A percentile compares a stretch with the other conserved stretches of the same genome.
Evolutionary conservation across 2,888 invertebrate species (phyloP).

Genomic region (Heliothis peltigera): DNA sequence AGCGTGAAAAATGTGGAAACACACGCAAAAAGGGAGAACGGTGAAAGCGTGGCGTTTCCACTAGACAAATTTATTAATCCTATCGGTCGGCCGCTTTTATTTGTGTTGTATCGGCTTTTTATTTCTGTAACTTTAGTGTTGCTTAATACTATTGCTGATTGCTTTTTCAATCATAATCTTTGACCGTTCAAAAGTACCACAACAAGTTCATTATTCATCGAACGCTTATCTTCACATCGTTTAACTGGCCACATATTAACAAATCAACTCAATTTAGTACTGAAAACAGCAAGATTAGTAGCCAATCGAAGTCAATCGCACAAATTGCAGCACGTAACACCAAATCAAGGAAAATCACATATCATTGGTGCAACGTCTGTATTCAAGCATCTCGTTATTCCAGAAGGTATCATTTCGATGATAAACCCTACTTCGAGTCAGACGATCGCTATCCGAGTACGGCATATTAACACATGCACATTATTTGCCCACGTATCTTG

Average conservation of each 20-base stretch:
- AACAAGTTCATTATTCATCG: not conserved
- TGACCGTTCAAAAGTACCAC: not conserved
- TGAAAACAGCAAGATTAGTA: slow-evolving; percentile 24
- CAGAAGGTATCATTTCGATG: slow-evolving; percentile 63
- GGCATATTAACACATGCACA: slow-evolving; percentile 70
- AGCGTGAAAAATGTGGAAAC: slow-evolving; percentile 90
- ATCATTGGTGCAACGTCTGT: slow-evolving; percentile 48
- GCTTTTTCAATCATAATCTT: slow-evolving; percentile 36
- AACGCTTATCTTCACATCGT: not conserved
- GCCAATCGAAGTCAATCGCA: slow-evolving; percentile 33
- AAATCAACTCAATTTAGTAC: slow-evolving; percentile 10
- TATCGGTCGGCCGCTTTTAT: slow-evolving; percentile 78
- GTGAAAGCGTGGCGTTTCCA: slow-evolving; percentile 87
- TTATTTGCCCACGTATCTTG: slow-evolving; percentile 77
- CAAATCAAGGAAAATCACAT: slow-evolving; percentile 51
- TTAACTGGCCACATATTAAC: not conserved
- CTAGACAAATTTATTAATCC: slow-evolving; percentile 89
- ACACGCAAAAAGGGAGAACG: slow-evolving; percentile 86
- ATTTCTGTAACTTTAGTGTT: slow-evolving; percentile 52
- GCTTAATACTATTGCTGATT: slow-evolving; percentile 39
- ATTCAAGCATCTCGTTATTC: slow-evolving; percentile 55
- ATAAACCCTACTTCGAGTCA: slow-evolving; percentile 54
- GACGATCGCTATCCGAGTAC: slow-evolving; percentile 59
- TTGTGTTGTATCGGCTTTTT: slow-evolving; percentile 72
- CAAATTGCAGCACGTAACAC: slow-evolving; percentile 31